Evolutionary conservation across 2,113 vertebrate genomes (phyloP).

Genomic region (Cavia aperea): DNA sequence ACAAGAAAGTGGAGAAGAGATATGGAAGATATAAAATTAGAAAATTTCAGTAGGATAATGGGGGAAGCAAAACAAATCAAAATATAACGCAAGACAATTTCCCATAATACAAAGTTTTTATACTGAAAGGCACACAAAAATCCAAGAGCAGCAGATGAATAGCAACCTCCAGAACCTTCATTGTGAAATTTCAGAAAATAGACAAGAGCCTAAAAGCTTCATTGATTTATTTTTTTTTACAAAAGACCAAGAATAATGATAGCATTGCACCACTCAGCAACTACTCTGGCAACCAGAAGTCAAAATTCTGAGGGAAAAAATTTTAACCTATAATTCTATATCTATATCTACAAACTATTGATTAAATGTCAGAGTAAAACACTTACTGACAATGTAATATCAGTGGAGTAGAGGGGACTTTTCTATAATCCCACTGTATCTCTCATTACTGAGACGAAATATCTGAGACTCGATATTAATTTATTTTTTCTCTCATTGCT

Average conservation of each 20-base stretch:
- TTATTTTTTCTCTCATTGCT: background rate
- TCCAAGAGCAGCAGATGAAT: background rate
- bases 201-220: background rate
- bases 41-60: background rate
- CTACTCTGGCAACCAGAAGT: background rate
- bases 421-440: background rate
- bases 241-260: background rate
- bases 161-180: background rate
- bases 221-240: background rate
- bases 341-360: background rate
- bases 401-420: background rate
- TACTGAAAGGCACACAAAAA: background rate
- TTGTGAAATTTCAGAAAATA: background rate
- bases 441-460: background rate
- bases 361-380: background rate
- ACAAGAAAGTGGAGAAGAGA: background rate
- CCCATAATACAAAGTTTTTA: background rate
- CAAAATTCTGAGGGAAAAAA: background rate
- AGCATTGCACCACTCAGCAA: background rate
- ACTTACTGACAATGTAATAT: background rate
- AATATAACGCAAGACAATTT: background rate
- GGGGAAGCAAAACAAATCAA: background rate
- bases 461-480: background rate
- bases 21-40: constrained; percentile 18
- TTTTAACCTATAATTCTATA: background rate